Evolutionary conservation across 92 coral and sea anemone genomes (phyloP).

Genomic region (Porites cylindrica): DNA sequence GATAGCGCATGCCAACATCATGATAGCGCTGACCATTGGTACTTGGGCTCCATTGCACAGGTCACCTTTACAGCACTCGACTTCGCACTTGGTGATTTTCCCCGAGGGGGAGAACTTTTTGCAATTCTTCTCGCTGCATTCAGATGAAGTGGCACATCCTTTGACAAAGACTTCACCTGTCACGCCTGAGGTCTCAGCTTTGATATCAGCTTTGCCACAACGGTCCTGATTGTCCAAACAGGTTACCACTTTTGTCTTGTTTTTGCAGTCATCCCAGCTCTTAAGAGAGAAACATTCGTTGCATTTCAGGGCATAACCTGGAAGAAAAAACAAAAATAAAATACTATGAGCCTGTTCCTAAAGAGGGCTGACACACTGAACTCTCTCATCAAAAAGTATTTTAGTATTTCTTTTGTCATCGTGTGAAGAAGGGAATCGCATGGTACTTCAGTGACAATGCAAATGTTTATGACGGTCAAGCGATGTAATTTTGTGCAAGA

Average conservation of each 20-base stretch:
- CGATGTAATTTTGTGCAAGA: no score
- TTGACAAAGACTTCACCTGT: not conserved
- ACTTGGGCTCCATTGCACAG: constrained; percentile 51
- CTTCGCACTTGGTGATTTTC: constrained; percentile 28
- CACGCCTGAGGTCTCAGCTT: not conserved
- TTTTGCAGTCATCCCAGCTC: not conserved
- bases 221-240: constrained; percentile 5
- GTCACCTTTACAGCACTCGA: constrained; percentile 53
- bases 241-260: not conserved
- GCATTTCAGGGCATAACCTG: constrained; percentile 3
- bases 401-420: no score
- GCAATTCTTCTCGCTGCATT: constrained; percentile 9
- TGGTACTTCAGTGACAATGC: no score
- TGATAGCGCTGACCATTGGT: constrained; percentile 55
- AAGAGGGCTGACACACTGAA: no score
- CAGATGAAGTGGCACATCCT: not conserved
- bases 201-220: not conserved
- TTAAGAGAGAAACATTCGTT: not conserved
- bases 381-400: no score
- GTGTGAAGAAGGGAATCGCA: no score
- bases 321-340: not conserved
- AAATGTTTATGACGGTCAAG: no score
- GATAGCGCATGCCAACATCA: constrained; percentile 46
- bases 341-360: no score
- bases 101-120: not conserved